Conservation (phyloP, 1,140 invertebrate species). For the Calephelis virginiensis region DNA sequence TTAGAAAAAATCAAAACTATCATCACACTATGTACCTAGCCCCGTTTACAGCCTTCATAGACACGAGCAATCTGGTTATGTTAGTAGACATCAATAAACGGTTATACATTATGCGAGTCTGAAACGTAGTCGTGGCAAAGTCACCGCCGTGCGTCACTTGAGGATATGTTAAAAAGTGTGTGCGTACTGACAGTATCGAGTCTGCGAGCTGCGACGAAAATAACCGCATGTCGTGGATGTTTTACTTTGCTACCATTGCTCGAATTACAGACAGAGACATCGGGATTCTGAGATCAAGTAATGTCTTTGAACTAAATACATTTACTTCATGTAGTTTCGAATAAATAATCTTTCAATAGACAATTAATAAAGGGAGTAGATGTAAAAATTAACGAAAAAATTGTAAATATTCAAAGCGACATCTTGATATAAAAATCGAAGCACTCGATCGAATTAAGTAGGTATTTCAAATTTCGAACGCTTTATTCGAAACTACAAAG, state of each 20-base stretch:
- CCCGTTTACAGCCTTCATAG: constrained; percentile 61
- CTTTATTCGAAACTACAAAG: constrained; percentile 22
- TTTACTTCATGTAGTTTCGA: background rate
- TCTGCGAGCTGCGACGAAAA: constrained; percentile 52
- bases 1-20: constrained; percentile 48
- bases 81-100: constrained; percentile 73
- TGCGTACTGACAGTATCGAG: constrained; percentile 43
- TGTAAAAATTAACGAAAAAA: background rate
- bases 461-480: constrained; percentile 7
- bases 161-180: constrained; percentile 49
- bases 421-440: background rate
- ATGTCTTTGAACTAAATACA: background rate
- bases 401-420: background rate
- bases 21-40: constrained; percentile 68
- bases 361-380: background rate
- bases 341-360: background rate
- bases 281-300: background rate
- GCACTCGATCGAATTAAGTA: constrained; percentile 6
- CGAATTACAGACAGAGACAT: constrained; percentile 15
- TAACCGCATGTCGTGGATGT: constrained; percentile 46
- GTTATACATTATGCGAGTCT: constrained; percentile 54
- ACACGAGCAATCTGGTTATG: constrained; percentile 69
- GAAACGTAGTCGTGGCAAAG: constrained; percentile 42
- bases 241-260: constrained; percentile 33
- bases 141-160: constrained; percentile 68